These are phyloP conservation scores for Hetaerina americana DNA, from an alignment of 1,140 invertebrate genomes.

Conservation along the genomic window DNA sequence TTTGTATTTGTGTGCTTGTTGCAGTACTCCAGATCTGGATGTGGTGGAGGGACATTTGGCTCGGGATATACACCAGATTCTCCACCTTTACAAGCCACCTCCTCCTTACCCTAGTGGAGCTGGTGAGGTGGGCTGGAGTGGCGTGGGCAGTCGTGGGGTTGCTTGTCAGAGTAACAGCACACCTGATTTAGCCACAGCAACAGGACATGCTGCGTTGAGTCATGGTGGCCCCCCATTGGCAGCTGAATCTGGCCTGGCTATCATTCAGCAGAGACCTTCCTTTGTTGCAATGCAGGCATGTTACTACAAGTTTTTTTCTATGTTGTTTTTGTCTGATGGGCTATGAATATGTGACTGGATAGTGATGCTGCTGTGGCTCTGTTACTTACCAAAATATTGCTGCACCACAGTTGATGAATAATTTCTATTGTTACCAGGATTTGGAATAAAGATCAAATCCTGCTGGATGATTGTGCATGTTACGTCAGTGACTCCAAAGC, in stretches of 20 bases:
- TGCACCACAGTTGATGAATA: too few relatives aligned
- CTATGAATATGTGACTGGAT: too few relatives aligned
- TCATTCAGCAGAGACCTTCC: conserved; percentile 16
- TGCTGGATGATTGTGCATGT: too few relatives aligned
- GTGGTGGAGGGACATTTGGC: conserved; percentile 25
- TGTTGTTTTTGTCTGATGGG: too few relatives aligned
- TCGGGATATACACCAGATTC: conserved; percentile 38
- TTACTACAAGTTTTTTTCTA: too few relatives aligned
- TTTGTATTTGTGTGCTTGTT: conserved; percentile 12
- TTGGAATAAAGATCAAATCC: too few relatives aligned
- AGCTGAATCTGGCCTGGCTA: conserved; percentile 12
- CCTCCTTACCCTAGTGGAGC: conserved; percentile 56
- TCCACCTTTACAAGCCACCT: conserved; percentile 65
- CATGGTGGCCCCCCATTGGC: background rate
- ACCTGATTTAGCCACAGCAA: conserved; percentile 51
- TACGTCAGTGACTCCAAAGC: too few relatives aligned
- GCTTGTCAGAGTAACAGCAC: conserved; percentile 48
- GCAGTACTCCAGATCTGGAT: conserved; percentile 36
- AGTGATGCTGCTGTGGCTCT: too few relatives aligned
- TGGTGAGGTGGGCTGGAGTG: conserved; percentile 38
- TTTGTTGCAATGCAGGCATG: conserved; percentile 21
- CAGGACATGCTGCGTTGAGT: background rate
- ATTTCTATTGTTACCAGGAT: too few relatives aligned
- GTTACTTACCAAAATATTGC: too few relatives aligned
- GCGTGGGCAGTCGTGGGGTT: background rate